Evolutionary conservation across 2,888 invertebrate genomes (phyloP).

Genomic region (Harpalus rufipes): DNA sequence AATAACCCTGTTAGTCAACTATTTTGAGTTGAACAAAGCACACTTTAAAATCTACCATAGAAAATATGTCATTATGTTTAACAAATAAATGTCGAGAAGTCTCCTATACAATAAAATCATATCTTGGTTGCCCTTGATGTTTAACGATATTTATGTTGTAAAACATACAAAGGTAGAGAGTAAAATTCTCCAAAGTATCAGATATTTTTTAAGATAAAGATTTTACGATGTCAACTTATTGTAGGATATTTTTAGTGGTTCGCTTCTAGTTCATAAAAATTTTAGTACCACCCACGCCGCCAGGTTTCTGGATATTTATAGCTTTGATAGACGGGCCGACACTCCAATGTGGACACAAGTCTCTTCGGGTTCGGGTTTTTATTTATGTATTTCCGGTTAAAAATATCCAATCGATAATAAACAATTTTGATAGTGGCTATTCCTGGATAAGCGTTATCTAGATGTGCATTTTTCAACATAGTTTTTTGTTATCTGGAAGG

Average conservation of each 20-base stretch:
- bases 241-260: constrained; percentile 59
- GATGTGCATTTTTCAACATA: constrained; percentile 14
- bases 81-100: not conserved
- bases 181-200: constrained; percentile 51
- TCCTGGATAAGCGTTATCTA: constrained; percentile 23
- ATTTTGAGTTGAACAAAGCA: no score
- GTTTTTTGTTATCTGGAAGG: constrained; percentile 20
- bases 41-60: no score
- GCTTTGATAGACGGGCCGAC: constrained; percentile 45
- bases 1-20: no score
- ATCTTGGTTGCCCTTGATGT: constrained; percentile 3
- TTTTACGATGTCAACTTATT: constrained; percentile 56
- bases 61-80: not conserved
- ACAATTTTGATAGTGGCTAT: constrained; percentile 46
- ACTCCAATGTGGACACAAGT: constrained; percentile 31
- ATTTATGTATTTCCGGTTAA: constrained; percentile 50
- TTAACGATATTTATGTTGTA: constrained; percentile 49
- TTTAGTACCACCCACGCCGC: constrained; percentile 53
- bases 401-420: constrained; percentile 55
- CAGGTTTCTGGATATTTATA: constrained; percentile 48
- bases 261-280: constrained; percentile 57
- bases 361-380: constrained; percentile 33
- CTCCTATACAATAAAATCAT: not conserved
- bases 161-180: constrained; percentile 37
- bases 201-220: constrained; percentile 60